Evolutionary conservation across 2,113 vertebrate species (phyloP).

Genomic region (Gymnorhina tibicen): DNA sequence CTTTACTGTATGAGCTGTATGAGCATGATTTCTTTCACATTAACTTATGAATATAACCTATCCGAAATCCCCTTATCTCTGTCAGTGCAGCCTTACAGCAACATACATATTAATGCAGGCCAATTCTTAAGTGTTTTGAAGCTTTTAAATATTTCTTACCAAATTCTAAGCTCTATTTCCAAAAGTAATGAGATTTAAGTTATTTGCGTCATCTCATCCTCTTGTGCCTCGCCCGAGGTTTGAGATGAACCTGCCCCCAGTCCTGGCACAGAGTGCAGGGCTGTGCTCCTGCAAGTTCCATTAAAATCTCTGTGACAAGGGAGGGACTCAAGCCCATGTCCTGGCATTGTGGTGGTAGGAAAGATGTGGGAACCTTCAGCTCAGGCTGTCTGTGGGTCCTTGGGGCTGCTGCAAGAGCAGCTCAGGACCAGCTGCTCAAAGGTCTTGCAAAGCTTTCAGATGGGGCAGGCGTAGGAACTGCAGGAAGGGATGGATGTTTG

Average conservation of each 20-base stretch:
- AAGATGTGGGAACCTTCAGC: neutral
- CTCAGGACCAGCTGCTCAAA: rapidly evolving
- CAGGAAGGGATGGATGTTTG: neutral
- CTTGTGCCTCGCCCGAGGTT: rapidly evolving
- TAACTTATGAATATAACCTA: neutral
- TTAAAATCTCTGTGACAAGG: neutral
- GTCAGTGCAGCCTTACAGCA: neutral
- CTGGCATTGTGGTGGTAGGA: neutral
- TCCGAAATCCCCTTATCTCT: neutral
- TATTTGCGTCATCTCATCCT: neutral
- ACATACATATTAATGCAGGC: neutral
- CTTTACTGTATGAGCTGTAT: neutral
- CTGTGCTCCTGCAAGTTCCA: rapidly evolving
- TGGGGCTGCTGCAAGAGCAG: neutral
- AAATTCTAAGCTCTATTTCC: neutral
- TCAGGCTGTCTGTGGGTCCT: rapidly evolving
- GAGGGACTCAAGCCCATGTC: rapidly evolving
- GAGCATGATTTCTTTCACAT: neutral
- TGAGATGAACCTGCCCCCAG: neutral
- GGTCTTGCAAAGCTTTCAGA: neutral
- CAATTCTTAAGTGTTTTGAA: neutral
- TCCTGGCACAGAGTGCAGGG: neutral
- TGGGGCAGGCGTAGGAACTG: neutral
- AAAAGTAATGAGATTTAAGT: neutral
- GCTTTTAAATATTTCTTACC: neutral